Base-by-base conservation (phyloP, 2,113 vertebrate species). In the Maylandia zebra region DNA sequence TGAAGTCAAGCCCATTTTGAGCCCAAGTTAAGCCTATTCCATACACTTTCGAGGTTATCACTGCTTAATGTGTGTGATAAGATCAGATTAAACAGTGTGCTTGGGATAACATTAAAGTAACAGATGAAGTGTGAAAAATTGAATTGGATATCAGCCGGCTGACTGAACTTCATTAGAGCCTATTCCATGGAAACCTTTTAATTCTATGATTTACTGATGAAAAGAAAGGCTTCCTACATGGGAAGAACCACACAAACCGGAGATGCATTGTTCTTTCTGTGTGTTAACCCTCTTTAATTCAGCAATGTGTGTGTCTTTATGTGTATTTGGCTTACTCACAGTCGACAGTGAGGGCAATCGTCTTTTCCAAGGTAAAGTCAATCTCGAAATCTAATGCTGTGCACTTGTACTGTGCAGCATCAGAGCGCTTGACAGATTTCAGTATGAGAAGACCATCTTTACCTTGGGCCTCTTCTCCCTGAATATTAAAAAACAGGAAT, bases 401-500 rank as follows among this genome's bases (percentile, higher is more conserved):
- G 89, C 98, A 98, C 17, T 2, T 87, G 48, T 98, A 98, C 1
- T 6, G 24, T 2, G 97, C 97, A 0, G 82, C 53, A 12, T 97
- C 93, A 1, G 76, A 48, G 36, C 97, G 97, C 8, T 88, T 95
- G 36, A 97, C 94, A 0, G 89, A 84, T 16, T 89, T 86, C 56
- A 98, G 84, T 1, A 19, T 88, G 43, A 97, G 69, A 41, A 95
- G 1, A 83, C 88, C 88, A 2, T 24, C 81, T 4, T 80, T 2
- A 8, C 74, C 82, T 0, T 0, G 0, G n/a, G 88, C 2, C 1
- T 0, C 0, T 0, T 13, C 3, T 0, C 5, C 81, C 91, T 95
- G 87, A 22, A 92, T 84, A 81, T 30, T 10, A 17, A 89, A 36
- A 14, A 11, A 82, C 48, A 34, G 38, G n/a, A 6, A 24, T 52